phyloP scores from a whole-genome alignment of 2,797 vertebrate species.

The Acanthurus tractus region DNA sequence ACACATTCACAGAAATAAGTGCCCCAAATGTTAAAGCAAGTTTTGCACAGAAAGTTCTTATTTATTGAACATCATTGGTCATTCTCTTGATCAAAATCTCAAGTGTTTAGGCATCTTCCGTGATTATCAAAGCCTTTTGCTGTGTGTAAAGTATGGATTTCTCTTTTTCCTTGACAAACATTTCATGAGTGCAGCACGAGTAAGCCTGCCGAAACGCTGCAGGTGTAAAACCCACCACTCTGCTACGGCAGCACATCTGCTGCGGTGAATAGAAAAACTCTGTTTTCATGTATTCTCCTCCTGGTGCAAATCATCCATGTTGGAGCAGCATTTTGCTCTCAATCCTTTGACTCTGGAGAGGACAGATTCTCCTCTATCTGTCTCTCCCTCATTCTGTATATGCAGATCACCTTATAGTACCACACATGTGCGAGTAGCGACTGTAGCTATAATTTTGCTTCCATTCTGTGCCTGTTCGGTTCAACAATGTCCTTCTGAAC shows the following conservation, averaged over 20 bases:
- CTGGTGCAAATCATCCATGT: constrained; percentile 52
- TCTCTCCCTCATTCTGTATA: neutral
- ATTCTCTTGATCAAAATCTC: neutral
- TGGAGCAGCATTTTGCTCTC: constrained; percentile 42
- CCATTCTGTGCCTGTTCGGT: constrained; percentile 33
- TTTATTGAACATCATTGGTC: neutral
- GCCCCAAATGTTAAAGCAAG: neutral
- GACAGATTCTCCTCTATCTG: constrained; percentile 25
- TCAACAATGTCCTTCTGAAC: constrained; percentile 16
- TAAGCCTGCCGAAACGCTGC: constrained; percentile 21
- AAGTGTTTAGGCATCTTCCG: neutral
- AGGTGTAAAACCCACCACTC: constrained; percentile 13
- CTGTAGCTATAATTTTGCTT: constrained; percentile 36
- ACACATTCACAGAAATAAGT: neutral
- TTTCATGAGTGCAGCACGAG: neutral
- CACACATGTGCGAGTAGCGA: constrained; percentile 6
- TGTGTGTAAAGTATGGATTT: constrained; percentile 15
- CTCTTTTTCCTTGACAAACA: constrained; percentile 1
- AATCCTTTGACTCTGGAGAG: constrained; percentile 45
- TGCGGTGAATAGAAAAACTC: constrained; percentile 32
- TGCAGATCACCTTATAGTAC: constrained; percentile 13
- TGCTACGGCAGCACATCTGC: constrained; percentile 15
- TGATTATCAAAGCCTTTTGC: neutral
- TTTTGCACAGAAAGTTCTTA: neutral
- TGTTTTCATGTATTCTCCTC: constrained; percentile 41